Evolutionary conservation across 2,888 invertebrate genomes (phyloP).

Genomic region (Nezara viridula): DNA sequence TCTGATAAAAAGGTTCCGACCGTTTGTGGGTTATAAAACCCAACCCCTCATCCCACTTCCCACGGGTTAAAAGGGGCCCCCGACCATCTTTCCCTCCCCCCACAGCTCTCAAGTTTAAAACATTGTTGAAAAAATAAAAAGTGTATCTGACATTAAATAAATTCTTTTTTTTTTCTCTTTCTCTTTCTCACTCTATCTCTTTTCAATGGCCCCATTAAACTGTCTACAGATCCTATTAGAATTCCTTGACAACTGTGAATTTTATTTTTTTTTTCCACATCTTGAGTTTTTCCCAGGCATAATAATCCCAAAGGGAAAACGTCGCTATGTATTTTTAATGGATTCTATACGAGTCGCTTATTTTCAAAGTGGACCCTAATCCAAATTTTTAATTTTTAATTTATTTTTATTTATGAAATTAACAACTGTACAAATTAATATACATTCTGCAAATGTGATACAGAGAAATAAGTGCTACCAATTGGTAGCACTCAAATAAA

Average conservation of each 20-base stretch:
- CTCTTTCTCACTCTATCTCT: not conserved
- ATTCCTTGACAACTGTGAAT: not conserved
- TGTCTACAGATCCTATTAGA: slow-evolving; percentile 1
- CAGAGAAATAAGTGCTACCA: too few species aligned
- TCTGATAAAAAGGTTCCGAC: not conserved
- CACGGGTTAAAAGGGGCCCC: slow-evolving; percentile 1
- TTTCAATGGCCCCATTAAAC: not conserved
- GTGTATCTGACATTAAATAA: slow-evolving; percentile 19
- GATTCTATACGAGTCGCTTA: too few species aligned
- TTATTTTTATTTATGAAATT: too few species aligned
- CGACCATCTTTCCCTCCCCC: slow-evolving; percentile 23
- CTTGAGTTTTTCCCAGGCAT: not conserved
- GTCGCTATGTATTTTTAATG: not conserved
- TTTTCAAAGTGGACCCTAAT: too few species aligned
- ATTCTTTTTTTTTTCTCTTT: not conserved
- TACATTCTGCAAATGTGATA: too few species aligned
- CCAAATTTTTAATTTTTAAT: too few species aligned
- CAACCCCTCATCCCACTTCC: not conserved
- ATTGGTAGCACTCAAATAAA: too few species aligned
- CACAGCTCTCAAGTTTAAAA: not conserved
- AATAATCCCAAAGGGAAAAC: not conserved
- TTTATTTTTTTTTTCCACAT: not conserved
- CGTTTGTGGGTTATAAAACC: not conserved
- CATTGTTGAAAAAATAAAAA: slow-evolving; percentile 19
- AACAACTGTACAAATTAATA: too few species aligned